A percentile compares a stretch with the other conserved stretches of the same genome.
Evolutionary conservation across 2,797 vertebrate species (phyloP).

Genomic region (Lutjanus campechanus): DNA sequence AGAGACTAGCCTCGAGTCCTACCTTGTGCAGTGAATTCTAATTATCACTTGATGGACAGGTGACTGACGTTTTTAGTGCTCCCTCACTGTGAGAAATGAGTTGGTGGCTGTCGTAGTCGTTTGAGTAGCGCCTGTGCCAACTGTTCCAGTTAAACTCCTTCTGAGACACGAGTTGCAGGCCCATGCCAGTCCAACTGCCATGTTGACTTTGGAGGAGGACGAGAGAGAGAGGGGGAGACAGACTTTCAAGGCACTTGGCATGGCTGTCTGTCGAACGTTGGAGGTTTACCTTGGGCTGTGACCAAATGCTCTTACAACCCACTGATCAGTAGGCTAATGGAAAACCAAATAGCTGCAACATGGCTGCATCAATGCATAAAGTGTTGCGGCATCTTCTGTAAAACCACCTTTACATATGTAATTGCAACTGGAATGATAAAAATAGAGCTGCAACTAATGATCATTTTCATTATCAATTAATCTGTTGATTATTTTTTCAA

Average conservation of each 20-base stretch:
- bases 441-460: background rate
- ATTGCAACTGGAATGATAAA: background rate
- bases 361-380: background rate
- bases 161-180: conserved; percentile 53
- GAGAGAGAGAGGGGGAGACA: conserved; percentile 35
- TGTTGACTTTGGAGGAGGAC: conserved; percentile 74
- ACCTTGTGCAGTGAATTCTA: conserved; percentile 31
- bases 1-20: conserved; percentile 30
- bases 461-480: too few relatives aligned
- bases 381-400: background rate
- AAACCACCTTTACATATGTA: background rate
- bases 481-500: too few relatives aligned
- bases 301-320: conserved; percentile 48
- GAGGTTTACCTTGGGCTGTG: conserved; percentile 60
- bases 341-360: conserved; percentile 18
- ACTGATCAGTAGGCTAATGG: conserved; percentile 39
- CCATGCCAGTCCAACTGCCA: conserved; percentile 54
- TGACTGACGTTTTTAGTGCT: conserved; percentile 34
- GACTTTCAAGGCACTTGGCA: conserved; percentile 37
- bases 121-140: conserved; percentile 24
- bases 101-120: conserved; percentile 27
- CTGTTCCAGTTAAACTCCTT: conserved; percentile 53
- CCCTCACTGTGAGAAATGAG: conserved; percentile 34
- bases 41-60: conserved; percentile 31
- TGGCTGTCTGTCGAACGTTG: conserved; percentile 32